A percentile compares a stretch with the other conserved stretches of the same genome.
Conservation (phyloP, 2,888 invertebrate species). For the Ceraclea dissimilis region DNA sequence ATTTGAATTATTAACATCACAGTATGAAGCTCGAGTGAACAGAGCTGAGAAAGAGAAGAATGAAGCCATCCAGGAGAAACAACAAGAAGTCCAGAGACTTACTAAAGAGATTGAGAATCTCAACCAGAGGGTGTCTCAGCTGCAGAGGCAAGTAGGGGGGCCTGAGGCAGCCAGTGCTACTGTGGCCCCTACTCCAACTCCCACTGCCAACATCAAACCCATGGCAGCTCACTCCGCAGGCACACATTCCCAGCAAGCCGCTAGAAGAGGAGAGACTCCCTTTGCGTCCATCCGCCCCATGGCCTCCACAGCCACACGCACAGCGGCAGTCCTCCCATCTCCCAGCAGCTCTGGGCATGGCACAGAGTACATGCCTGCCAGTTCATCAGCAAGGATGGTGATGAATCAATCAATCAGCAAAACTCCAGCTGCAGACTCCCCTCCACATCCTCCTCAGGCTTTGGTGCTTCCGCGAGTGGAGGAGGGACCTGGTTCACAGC, state of each 20-base stretch:
- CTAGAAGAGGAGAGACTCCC: conserved; percentile 74
- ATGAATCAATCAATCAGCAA: too few species aligned
- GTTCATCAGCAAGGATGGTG: conserved; percentile 64
- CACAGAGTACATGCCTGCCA: conserved; percentile 81
- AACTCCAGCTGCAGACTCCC: conserved; percentile 54
- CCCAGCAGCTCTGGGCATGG: conserved; percentile 61
- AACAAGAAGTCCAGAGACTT: conserved; percentile 42
- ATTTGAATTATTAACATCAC: conserved; percentile 56
- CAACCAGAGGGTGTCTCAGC: conserved; percentile 58
- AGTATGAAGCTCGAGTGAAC: conserved; percentile 61
- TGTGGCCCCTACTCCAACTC: conserved; percentile 55
- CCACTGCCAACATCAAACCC: conserved; percentile 89
- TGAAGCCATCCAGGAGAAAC: conserved; percentile 48
- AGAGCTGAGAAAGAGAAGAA: conserved; percentile 67
- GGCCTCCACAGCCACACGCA: conserved; percentile 57
- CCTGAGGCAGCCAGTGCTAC: conserved; percentile 63
- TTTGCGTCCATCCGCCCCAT: conserved; percentile 90
- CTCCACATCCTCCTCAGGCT: not conserved
- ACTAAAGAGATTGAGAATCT: conserved; percentile 61
- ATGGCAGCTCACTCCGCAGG: conserved; percentile 55
- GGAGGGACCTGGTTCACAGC: not conserved
- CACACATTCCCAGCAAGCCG: conserved; percentile 42
- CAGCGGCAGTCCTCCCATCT: conserved; percentile 73
- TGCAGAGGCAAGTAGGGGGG: conserved; percentile 54
- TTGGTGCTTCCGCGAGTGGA: not conserved